Base-by-base conservation (phyloP, 92 coral and sea anemone genomes). In the Chrysogorgia sp. region DNA sequence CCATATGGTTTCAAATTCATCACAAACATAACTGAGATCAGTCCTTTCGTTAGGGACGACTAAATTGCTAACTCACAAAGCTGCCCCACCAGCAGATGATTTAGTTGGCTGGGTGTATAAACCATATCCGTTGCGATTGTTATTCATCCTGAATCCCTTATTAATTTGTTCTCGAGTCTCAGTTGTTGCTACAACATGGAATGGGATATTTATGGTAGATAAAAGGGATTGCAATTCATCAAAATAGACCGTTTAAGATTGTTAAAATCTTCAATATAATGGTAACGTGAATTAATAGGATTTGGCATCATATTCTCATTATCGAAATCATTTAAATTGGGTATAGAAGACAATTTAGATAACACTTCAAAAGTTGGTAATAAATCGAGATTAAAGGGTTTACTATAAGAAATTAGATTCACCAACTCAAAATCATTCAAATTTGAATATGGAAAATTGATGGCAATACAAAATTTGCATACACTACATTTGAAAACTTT, bases 1-100 rank as follows among this genome's bases (percentile, higher is more conserved):
- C 83, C 76, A 78, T 28, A 78, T 13, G 40, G 68, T 50, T 81
- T 81, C 85, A 81, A 68, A 81, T n/a, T 68, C 63, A 63, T 65
- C 77, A 56, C 34, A 61, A 40, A 50, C 53, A 41, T 19, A 53
- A 67, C 33, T 67, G 25, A 79, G 84, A 67, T 79, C 84, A 49
- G 77, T 47, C 48, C 84, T 65, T 62, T 80, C 85, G 58, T 35
- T 56, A 66, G 31, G 60, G 20, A 34, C 58, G 41, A 81, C 41
- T 70, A 63, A 72, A 29, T 70, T 81, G n/a, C 63, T 53, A 40
- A 70, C 37, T 40, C 70, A 70, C 30, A 81, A 30, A 58, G 85
- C 79, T 1, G 41, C 70, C 25, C 85, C 79, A 69, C 79, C 79
- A 68, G 79, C 85, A 20, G 78, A 50, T n/a, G 60, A 81, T 56